These are phyloP conservation scores for Empis stercorea DNA, from an alignment of 2,888 invertebrate genomes.

Conservation along the genomic window DNA sequence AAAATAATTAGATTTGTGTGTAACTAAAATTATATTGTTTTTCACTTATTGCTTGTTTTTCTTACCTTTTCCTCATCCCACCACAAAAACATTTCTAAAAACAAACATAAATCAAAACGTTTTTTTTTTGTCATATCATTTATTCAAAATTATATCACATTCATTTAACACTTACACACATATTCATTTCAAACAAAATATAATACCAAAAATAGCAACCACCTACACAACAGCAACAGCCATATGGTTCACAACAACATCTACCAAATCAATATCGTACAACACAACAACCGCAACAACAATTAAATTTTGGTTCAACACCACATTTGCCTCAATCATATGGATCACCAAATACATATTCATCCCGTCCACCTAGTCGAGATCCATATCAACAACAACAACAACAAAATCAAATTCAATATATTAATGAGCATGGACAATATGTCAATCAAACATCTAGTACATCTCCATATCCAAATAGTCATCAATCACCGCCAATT, in stretches of 20 bases:
- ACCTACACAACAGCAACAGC: conserved; percentile 28
- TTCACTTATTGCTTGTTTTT: conserved; percentile 1
- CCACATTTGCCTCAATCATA: conserved; percentile 34
- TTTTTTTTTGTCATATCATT: not conserved
- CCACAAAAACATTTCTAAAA: no score
- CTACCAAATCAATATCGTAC: conserved; percentile 35
- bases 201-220: not conserved
- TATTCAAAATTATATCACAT: not conserved
- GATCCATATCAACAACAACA: conserved; percentile 33
- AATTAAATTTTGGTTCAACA: conserved; percentile 33
- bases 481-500: conserved; percentile 41
- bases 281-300: conserved; percentile 22
- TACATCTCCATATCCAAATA: conserved; percentile 31
- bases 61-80: not conserved
- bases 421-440: conserved; percentile 34
- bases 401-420: conserved; percentile 33
- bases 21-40: not conserved
- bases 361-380: conserved; percentile 33
- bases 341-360: conserved; percentile 27
- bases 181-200: not conserved
- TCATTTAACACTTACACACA: not conserved
- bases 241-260: conserved; percentile 42
- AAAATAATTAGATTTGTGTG: no score
- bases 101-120: not conserved
- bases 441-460: conserved; percentile 27